These are phyloP conservation scores for Bolinopsis microptera DNA, from an alignment of 37 sponge, comb jelly and placozoan species.

Conservation along the genomic window DNA sequence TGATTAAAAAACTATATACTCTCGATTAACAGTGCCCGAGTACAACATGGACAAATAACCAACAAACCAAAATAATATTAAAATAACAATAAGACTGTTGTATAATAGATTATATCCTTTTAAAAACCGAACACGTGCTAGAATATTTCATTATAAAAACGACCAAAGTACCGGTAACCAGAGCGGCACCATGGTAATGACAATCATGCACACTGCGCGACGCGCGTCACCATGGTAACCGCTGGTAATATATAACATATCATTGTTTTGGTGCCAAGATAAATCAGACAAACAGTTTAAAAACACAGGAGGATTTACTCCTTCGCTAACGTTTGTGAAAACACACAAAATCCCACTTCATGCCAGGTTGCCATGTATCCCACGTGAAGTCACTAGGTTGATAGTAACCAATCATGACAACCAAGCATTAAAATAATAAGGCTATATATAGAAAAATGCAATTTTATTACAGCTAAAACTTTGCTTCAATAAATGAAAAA, in stretches of 20 bases:
- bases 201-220: not conserved
- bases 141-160: constrained; percentile 37
- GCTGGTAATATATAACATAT: not conserved
- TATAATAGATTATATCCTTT: constrained; percentile 31
- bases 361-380: not conserved
- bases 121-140: constrained; percentile 56
- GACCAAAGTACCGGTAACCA: not conserved
- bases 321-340: constrained; percentile 15
- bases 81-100: constrained; percentile 64
- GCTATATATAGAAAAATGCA: constrained; percentile 42
- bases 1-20: not conserved
- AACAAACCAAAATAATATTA: constrained; percentile 57
- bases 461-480: constrained; percentile 49
- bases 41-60: constrained; percentile 7
- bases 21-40: not conserved
- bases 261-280: not conserved
- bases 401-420: not conserved
- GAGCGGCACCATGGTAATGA: not conserved
- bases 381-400: not conserved
- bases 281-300: not conserved
- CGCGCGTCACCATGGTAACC: not conserved
- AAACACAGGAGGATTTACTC: not conserved
- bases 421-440: constrained; percentile 33
- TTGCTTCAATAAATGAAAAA: constrained; percentile 35
- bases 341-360: constrained; percentile 26